These are phyloP conservation scores for Tetheella fluctuosa DNA, from an alignment of 2,888 invertebrate genomes.

Conservation along the genomic window DNA sequence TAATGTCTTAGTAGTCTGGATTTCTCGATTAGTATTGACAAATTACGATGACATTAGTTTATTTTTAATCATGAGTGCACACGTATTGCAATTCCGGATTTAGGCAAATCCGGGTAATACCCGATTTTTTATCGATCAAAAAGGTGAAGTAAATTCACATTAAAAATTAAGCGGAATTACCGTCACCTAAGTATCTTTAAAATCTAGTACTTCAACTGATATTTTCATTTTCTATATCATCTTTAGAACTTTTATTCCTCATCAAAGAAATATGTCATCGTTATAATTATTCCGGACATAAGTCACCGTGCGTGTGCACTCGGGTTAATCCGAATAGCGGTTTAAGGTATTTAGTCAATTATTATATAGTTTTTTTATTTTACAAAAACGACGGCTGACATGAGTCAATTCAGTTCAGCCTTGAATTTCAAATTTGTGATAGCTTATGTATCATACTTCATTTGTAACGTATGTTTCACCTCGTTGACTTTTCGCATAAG, in stretches of 20 bases:
- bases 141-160: background rate
- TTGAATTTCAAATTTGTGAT: constrained; percentile 53
- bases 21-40: constrained; percentile 55
- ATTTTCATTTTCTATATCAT: background rate
- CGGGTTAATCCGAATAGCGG: constrained; percentile 60
- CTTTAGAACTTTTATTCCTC: background rate
- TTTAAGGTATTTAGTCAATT: constrained; percentile 84
- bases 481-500: constrained; percentile 32
- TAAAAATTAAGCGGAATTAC: background rate
- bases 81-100: constrained; percentile 17
- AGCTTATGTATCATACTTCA: constrained; percentile 44
- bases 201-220: background rate
- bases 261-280: background rate
- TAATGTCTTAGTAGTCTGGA: constrained; percentile 56
- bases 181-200: too few relatives aligned
- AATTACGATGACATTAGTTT: constrained; percentile 71
- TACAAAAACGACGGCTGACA: constrained; percentile 58
- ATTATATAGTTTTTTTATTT: constrained; percentile 75
- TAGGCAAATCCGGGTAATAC: background rate
- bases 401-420: constrained; percentile 62
- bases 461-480: constrained; percentile 5
- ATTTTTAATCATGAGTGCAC: constrained; percentile 41
- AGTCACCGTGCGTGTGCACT: constrained; percentile 34
- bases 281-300: background rate
- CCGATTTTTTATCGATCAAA: background rate